Conservation (phyloP, 2,888 invertebrate genomes). For the Achlya flavicornis region DNA sequence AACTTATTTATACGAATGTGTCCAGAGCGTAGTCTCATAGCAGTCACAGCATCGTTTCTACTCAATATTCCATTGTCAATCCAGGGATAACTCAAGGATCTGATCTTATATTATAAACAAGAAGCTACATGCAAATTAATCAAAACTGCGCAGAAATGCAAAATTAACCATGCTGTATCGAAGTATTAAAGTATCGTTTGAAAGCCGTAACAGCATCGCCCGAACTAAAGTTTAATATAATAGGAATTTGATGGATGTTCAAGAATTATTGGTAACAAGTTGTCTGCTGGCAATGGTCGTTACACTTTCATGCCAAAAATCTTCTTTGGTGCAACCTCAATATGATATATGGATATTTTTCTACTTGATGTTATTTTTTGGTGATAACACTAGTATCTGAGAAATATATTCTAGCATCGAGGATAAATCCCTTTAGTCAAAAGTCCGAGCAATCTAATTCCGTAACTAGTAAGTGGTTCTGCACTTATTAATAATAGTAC, state of each 20-base stretch:
- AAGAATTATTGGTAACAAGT: conserved; percentile 4
- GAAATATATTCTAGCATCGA: too few species aligned
- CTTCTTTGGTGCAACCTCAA: background rate
- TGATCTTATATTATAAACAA: too few species aligned
- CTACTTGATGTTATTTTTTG: background rate
- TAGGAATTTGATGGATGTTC: conserved; percentile 9
- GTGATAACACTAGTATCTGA: too few species aligned
- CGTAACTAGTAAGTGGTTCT: too few species aligned
- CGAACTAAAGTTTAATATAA: conserved; percentile 6
- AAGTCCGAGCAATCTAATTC: too few species aligned
- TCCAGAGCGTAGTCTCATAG: too few species aligned
- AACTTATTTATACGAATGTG: too few species aligned
- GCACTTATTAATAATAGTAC: too few species aligned
- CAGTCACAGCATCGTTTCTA: too few species aligned
- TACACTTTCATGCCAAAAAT: background rate
- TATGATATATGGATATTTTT: background rate
- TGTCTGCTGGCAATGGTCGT: background rate
- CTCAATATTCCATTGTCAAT: too few species aligned
- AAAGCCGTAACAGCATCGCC: background rate
- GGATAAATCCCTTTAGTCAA: too few species aligned
- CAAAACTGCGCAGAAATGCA: background rate
- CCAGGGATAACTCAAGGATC: too few species aligned
- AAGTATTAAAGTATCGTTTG: background rate
- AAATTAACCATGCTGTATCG: background rate
- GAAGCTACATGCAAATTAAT: background rate